Percentiles rank a stretch among this genome's conserved stretches.
Conservation (phyloP, 2,113 vertebrate species). For the mouse (Mus musculus) region GRCm39 chr2:92581501-92582000, state of each 20-base stretch:
- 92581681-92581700: background rate
- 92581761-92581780: background rate
- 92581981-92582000: background rate
- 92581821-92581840: background rate
- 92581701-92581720: background rate
- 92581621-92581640: background rate
- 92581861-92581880: background rate
- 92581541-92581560: too few species aligned
- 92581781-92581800: background rate
- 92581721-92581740: background rate
- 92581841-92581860: background rate
- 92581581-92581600: background rate
- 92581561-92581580: background rate
- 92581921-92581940: background rate
- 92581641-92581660: background rate
- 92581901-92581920: background rate
- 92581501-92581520: background rate
- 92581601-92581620: background rate
- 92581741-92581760: fast-evolving
- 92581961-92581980: background rate
- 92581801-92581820: background rate
- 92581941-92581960: background rate
- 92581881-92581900: background rate
- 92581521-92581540: background rate
- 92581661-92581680: background rate